These are phyloP conservation scores for Nephotettix cincticeps DNA, from an alignment of 1,140 invertebrate genomes.

Conservation along the genomic window DNA sequence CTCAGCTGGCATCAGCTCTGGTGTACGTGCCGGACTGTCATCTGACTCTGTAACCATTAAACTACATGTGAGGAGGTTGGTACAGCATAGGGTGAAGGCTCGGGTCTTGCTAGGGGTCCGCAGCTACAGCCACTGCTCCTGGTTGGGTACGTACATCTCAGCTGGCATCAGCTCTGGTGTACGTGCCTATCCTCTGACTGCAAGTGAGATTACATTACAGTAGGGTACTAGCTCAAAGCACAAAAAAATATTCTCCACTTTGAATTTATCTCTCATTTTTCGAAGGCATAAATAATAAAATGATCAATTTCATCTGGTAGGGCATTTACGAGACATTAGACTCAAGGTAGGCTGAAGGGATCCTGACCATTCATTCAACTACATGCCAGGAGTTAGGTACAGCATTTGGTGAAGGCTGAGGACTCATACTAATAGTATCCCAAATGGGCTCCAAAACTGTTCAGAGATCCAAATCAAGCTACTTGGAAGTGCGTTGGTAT, in stretches of 20 bases:
- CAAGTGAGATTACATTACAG: no score
- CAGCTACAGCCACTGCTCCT: constrained; percentile 80
- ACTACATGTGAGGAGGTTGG: neutral
- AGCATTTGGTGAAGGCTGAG: constrained; percentile 34
- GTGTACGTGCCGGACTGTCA: constrained; percentile 43
- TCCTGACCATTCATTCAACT: constrained; percentile 35
- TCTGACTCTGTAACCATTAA: constrained; percentile 41
- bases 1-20: constrained; percentile 67
- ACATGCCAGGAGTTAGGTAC: constrained; percentile 4
- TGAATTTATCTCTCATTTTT: constrained; percentile 25
- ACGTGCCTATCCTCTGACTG: constrained; percentile 46
- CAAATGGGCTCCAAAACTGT: no score
- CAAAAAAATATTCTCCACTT: no score
- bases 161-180: constrained; percentile 60
- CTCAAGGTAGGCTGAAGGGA: constrained; percentile 48
- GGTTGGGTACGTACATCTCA: constrained; percentile 88
- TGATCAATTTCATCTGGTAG: constrained; percentile 85
- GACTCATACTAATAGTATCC: no score
- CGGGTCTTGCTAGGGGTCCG: constrained; percentile 51
- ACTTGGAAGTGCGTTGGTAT: no score
- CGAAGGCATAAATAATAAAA: constrained; percentile 64
- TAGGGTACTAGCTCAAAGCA: constrained; percentile 29
- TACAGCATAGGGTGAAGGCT: constrained; percentile 35
- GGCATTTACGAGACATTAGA: constrained; percentile 88
- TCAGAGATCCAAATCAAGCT: no score